Conservation (phyloP, 2,888 invertebrate genomes). For the Ichneumoninae sp. region DNA sequence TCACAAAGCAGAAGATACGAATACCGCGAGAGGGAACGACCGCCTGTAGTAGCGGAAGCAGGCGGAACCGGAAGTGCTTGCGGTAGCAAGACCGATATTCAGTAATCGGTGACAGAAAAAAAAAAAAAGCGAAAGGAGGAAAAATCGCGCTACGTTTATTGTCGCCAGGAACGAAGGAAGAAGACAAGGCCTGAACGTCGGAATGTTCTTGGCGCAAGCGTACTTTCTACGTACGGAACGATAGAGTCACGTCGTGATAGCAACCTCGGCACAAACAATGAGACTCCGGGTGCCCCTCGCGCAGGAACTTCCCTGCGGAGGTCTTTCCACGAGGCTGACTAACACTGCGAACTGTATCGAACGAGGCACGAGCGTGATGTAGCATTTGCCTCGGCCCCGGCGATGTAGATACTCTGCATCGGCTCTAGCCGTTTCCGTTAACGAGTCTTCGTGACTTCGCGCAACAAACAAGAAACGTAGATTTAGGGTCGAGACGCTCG, state of each 20-base stretch:
- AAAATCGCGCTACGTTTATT: background rate
- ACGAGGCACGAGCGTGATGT: slow-evolving; percentile 2
- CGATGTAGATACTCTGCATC: slow-evolving; percentile 2
- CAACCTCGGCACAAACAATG: slow-evolving; percentile 69
- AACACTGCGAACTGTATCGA: slow-evolving; percentile 28
- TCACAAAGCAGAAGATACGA: slow-evolving; percentile 7
- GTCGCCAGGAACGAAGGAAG: slow-evolving; percentile 16
- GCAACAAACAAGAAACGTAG: background rate
- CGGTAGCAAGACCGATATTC: background rate
- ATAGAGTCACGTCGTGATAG: slow-evolving; percentile 70
- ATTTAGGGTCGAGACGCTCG: slow-evolving; percentile 5
- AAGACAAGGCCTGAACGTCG: background rate
- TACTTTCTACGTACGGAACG: slow-evolving; percentile 31
- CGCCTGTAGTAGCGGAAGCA: background rate
- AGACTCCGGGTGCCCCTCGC: slow-evolving; percentile 33
- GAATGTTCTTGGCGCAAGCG: slow-evolving; percentile 24
- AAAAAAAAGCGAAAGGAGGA: background rate
- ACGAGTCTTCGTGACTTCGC: slow-evolving; percentile 23
- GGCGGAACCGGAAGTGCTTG: slow-evolving; percentile 17
- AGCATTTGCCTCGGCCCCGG: background rate
- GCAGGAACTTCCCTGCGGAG: slow-evolving; percentile 14
- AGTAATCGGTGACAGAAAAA: background rate
- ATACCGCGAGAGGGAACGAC: background rate
- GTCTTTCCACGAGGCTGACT: slow-evolving; percentile 5
- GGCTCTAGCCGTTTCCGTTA: background rate